Percentiles rank a stretch among this genome's conserved stretches.
Conservation (phyloP, 2,113 vertebrate genomes). For the Mionectes macconnelli region DNA sequence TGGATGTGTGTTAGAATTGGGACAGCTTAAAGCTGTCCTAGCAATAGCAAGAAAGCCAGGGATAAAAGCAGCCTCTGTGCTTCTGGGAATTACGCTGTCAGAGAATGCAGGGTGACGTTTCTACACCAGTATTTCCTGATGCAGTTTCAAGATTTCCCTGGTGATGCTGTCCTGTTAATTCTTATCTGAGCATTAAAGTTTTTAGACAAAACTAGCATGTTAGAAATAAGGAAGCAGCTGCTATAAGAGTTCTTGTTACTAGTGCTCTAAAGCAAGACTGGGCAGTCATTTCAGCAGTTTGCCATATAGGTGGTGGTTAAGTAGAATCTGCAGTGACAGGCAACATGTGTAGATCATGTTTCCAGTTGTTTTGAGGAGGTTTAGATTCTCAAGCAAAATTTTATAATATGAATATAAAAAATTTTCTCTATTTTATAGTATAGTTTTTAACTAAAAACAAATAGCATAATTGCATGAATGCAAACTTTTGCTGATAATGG, state of each 20-base stretch:
- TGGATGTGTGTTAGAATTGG: not conserved
- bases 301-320: no score
- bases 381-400: not conserved
- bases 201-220: no score
- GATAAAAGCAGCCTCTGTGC: not conserved
- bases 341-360: not conserved
- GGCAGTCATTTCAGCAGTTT: no score
- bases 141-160: not conserved
- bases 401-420: not conserved
- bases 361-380: not conserved
- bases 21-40: not conserved
- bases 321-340: no score
- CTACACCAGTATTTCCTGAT: not conserved
- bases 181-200: no score
- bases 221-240: no score
- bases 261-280: no score
- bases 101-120: not conserved
- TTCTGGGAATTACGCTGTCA: not conserved
- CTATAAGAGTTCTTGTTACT: no score
- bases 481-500: not conserved
- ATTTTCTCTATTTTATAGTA: not conserved
- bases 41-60: not conserved
- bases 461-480: not conserved
- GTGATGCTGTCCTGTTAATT: not conserved
- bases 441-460: not conserved